Conservation (phyloP, 2,888 invertebrate genomes). For the Cryptocheilus praepositus region DNA sequence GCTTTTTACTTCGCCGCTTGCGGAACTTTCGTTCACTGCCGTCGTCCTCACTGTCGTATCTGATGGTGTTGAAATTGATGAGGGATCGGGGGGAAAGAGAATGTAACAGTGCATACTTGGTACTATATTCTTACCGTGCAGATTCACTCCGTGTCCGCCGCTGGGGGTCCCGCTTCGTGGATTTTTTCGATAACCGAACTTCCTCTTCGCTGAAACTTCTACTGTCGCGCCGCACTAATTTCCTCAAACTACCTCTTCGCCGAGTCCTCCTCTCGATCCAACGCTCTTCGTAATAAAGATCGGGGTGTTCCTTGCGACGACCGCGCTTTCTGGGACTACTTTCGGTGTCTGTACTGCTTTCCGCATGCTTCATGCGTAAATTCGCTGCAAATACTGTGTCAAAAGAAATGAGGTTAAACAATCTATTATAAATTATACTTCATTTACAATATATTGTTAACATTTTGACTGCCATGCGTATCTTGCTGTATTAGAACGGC, state of each 20-base stretch:
- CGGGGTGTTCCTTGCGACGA: constrained; percentile 54
- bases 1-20: constrained; percentile 50
- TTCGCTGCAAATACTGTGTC: constrained; percentile 67
- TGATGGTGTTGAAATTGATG: constrained; percentile 6
- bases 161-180: constrained; percentile 60
- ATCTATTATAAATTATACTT: too few species aligned
- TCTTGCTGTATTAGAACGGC: too few species aligned
- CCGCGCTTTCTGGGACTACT: constrained; percentile 46
- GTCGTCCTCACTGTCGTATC: constrained; percentile 57
- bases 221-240: constrained; percentile 67
- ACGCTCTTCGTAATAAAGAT: constrained; percentile 67
- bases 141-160: constrained; percentile 69
- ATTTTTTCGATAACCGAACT: constrained; percentile 75
- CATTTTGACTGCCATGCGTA: too few species aligned
- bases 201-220: constrained; percentile 73
- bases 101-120: neutral
- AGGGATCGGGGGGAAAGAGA: neutral
- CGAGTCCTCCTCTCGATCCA: constrained; percentile 67
- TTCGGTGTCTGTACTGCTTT: constrained; percentile 65
- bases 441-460: too few species aligned
- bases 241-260: constrained; percentile 56
- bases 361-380: constrained; percentile 65
- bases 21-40: constrained; percentile 50
- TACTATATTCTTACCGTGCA: constrained; percentile 49
- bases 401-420: too few species aligned